These are phyloP conservation scores for Brachyrhaphis roseni DNA, from an alignment of 2,797 vertebrate genomes.

Conservation along the genomic window DNA sequence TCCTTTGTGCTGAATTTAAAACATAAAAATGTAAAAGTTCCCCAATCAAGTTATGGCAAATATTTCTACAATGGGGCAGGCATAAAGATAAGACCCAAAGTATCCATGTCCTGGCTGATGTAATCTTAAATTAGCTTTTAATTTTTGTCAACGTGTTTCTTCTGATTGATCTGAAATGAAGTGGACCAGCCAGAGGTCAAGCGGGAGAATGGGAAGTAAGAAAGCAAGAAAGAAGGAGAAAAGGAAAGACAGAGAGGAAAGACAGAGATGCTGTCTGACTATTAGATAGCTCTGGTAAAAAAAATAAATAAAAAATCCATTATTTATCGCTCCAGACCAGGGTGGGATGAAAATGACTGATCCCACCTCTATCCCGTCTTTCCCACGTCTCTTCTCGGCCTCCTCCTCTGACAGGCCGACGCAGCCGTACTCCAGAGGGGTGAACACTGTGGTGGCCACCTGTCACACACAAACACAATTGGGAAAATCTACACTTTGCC, in stretches of 20 bases:
- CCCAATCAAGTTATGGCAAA: not conserved
- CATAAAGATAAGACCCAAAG: not conserved
- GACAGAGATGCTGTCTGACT: no score
- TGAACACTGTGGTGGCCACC: conserved; percentile 96
- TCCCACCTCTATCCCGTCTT: conserved; percentile 87
- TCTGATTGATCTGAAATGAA: not conserved
- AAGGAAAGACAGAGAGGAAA: not conserved
- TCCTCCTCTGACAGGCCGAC: conserved; percentile 94
- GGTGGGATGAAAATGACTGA: not conserved
- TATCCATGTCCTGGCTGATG: not conserved
- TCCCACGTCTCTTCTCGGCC: conserved; percentile 80
- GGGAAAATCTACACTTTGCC: not conserved
- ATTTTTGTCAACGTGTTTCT: not conserved
- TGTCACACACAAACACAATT: conserved; percentile 55
- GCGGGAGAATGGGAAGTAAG: not conserved
- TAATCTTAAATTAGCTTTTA: not conserved
- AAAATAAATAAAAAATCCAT: not conserved
- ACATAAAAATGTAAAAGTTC: not conserved
- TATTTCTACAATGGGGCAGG: not conserved
- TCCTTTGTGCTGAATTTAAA: not conserved
- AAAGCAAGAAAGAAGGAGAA: no score
- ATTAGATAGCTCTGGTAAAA: not conserved
- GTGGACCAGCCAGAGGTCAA: not conserved
- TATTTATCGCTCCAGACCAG: not conserved
- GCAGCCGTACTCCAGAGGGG: conserved; percentile 92